Evolutionary conservation across 2,888 invertebrate species (phyloP).

Genomic region (Lithophane semibrunnea): DNA sequence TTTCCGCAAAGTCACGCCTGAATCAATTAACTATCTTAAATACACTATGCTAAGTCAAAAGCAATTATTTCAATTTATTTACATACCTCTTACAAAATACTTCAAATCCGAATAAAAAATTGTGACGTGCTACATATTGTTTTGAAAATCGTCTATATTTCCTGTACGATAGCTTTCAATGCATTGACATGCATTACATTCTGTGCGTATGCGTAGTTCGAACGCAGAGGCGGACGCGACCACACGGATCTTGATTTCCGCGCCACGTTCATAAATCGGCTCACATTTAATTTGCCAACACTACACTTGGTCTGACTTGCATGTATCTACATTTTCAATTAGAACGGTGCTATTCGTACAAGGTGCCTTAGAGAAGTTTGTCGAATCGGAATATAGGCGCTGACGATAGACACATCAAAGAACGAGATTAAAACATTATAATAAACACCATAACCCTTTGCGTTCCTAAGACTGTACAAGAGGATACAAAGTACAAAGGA

Average conservation of each 20-base stretch:
- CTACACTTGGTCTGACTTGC: constrained; percentile 3
- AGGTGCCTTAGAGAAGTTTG: background rate
- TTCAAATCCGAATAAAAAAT: background rate
- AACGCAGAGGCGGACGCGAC: constrained; percentile 31
- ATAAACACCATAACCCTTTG: too few species aligned
- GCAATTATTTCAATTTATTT: constrained; percentile 9
- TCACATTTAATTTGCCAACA: constrained; percentile 44
- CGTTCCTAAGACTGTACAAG: too few species aligned
- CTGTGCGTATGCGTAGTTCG: constrained; percentile 15
- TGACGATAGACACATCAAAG: background rate
- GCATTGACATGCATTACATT: constrained; percentile 43
- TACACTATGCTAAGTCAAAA: background rate
- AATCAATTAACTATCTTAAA: too few species aligned
- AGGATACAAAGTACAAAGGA: too few species aligned
- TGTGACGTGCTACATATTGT: background rate
- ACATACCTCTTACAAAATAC: constrained; percentile 4
- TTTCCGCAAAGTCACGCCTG: too few species aligned
- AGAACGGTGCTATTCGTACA: background rate
- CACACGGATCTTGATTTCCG: constrained; percentile 56
- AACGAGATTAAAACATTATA: background rate
- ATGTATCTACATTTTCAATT: constrained; percentile 17
- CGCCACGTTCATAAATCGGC: constrained; percentile 12
- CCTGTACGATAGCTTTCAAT: constrained; percentile 42
- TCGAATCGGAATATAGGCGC: background rate
- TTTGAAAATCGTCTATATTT: constrained; percentile 17